phyloP scores from a whole-genome alignment of 2,888 invertebrate species.

The Drosophila vallismaia region DNA sequence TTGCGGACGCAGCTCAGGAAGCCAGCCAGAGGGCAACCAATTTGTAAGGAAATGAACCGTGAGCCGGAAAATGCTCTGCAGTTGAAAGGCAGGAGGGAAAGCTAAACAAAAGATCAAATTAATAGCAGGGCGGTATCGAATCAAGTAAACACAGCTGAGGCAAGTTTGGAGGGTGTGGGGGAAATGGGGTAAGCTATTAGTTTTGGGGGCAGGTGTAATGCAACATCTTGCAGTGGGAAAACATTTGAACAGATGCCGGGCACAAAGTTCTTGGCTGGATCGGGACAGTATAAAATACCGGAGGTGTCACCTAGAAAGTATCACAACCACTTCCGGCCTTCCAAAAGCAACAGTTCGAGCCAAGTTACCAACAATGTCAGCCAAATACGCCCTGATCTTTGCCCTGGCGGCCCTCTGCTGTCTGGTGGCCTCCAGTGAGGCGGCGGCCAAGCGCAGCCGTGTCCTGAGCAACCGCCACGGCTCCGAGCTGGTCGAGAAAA shows the following conservation, averaged over 20 bases:
- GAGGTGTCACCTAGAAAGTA: conserved; percentile 36
- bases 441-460: conserved; percentile 54
- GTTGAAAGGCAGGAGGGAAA: conserved; percentile 48
- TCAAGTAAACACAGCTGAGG: conserved; percentile 59
- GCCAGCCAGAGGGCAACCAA: conserved; percentile 43
- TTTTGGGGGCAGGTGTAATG: background rate
- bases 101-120: conserved; percentile 78
- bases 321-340: conserved; percentile 65
- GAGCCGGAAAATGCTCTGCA: conserved; percentile 41
- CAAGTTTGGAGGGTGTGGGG: background rate
- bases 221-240: conserved; percentile 44
- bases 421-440: conserved; percentile 51
- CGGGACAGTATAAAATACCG: conserved; percentile 53
- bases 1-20: conserved; percentile 36
- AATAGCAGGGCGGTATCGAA: conserved; percentile 52
- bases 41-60: conserved; percentile 51
- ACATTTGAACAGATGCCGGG: conserved; percentile 65
- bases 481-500: conserved; percentile 28
- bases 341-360: conserved; percentile 51
- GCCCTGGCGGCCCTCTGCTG: conserved; percentile 69
- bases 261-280: background rate
- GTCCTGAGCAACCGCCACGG: conserved; percentile 32
- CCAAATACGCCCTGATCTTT: conserved; percentile 62
- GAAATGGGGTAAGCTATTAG: background rate
- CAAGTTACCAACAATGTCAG: conserved; percentile 46